A percentile compares a stretch with the other conserved stretches of the same genome.
Evolutionary conservation across 2,888 invertebrate species (phyloP).

Genomic region (Dolichopus griseipennis): DNA sequence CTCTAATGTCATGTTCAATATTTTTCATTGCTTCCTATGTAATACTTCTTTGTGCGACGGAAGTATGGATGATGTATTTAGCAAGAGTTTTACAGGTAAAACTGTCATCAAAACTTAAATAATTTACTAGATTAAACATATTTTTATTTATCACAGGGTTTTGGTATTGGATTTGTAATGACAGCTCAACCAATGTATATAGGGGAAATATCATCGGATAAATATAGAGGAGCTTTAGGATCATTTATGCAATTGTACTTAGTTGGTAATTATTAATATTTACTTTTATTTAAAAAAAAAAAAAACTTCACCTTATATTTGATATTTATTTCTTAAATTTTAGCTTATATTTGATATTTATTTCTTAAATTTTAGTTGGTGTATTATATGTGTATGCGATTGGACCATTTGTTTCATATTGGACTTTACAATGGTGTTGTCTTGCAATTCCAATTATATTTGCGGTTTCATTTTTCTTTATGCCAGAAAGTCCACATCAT

Average conservation of each 20-base stretch:
- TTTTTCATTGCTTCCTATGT: conserved; percentile 64
- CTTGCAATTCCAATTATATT: conserved; percentile 54
- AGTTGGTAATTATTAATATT: conserved; percentile 43
- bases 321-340: not conserved
- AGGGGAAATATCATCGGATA: conserved; percentile 73
- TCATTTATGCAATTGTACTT: conserved; percentile 71
- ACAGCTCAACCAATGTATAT: conserved; percentile 77
- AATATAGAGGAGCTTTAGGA: conserved; percentile 72
- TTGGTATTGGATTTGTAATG: conserved; percentile 60
- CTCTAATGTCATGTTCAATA: conserved; percentile 54
- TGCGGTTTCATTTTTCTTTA: conserved; percentile 54
- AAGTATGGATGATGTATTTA: conserved; percentile 51
- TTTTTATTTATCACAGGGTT: conserved; percentile 42
- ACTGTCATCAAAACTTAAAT: not conserved
- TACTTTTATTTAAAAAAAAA: too few relatives aligned
- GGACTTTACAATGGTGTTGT: conserved; percentile 55
- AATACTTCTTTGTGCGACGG: conserved; percentile 52
- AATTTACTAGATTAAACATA: too few relatives aligned
- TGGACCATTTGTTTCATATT: conserved; percentile 64
- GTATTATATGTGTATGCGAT: conserved; percentile 59
- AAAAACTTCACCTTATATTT: too few relatives aligned
- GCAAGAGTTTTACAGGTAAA: conserved; percentile 37
- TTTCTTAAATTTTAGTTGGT: conserved; percentile 42
- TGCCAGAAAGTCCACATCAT: conserved; percentile 77
- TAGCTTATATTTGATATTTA: not conserved